phyloP scores from a whole-genome alignment of 2,797 vertebrate species.

The Antrozous pallidus region DNA sequence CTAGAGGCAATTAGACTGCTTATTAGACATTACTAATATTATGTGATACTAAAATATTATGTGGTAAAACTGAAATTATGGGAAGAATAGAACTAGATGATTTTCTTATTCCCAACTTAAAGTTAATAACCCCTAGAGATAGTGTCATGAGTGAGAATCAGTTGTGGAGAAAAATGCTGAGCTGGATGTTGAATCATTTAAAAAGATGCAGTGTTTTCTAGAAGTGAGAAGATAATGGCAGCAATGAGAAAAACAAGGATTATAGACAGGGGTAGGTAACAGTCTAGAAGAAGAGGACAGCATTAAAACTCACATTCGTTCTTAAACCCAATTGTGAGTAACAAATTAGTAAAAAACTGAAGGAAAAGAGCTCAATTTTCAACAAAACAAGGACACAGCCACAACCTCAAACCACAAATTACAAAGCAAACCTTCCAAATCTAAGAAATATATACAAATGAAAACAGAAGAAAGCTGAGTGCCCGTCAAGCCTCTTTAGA shows the following conservation, averaged over 20 bases:
- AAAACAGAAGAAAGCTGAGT: neutral
- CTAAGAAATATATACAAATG: neutral
- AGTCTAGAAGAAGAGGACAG: neutral
- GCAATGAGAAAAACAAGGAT: neutral
- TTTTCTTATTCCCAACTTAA: neutral
- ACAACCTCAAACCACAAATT: conserved; percentile 51
- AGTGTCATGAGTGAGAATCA: neutral
- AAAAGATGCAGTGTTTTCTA: neutral
- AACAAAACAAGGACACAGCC: neutral
- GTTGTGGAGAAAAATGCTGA: neutral
- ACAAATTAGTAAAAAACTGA: neutral
- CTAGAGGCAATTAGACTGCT: neutral
- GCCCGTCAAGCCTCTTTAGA: neutral
- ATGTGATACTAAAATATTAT: neutral
- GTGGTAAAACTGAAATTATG: neutral
- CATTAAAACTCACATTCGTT: neutral
- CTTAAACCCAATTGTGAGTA: neutral
- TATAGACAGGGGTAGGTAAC: neutral
- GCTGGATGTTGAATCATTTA: neutral
- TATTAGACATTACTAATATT: neutral
- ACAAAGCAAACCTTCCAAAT: conserved; percentile 28
- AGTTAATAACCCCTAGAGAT: neutral
- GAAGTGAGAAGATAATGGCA: neutral
- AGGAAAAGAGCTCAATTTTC: neutral
- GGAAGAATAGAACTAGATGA: neutral